Base-by-base conservation (phyloP, 2,888 invertebrate species). In the Dorcus parallelipipedus region DNA sequence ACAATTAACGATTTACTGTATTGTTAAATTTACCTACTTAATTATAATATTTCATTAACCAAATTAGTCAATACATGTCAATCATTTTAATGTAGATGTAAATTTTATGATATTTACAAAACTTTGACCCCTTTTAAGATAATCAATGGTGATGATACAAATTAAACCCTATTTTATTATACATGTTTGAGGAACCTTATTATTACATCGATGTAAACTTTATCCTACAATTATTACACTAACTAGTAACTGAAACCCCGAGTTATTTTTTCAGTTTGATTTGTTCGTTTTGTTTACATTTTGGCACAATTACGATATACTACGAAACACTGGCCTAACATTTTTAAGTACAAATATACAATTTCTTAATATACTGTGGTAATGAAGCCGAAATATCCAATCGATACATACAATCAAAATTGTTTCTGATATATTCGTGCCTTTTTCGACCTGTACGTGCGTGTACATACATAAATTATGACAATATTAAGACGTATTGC, bases 401-500 rank as follows among this genome's bases (percentile, higher is more conserved):
- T 33, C 26, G 26, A 33, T 33, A 33, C 26, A 33, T 33, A 33
- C 26, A 33, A 68, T 67, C 50, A 52, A 45, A 33, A 38, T 41
- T 26, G 14, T 33, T 47, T 51, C 26, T 33, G 38, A 49, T 52
- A 60, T 49, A 54, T 59, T 47, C 53, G 69, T 69, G 71, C 71
- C 71, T 71, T 71, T 54, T 60, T 40, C 58, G 67, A 67, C 67
- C 64, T 68, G 64, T 58, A 52, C 26, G 64, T 58, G 52, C 26
- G 47, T 10, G n/a, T 49, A 40, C 9, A 51, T 10, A 43, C 23
- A 20, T 49, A 9, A 26, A 54, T 52, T 54, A 58, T 58, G 67
- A 70, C 66, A 70, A 69, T 66, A 69, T 55, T 55, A 66, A 33
- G 58, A 66, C 71, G 71, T 72, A 68, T 73, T 73, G 73, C 73